Base-by-base conservation (phyloP, 2,113 vertebrate genomes). In the Channa argus region DNA sequence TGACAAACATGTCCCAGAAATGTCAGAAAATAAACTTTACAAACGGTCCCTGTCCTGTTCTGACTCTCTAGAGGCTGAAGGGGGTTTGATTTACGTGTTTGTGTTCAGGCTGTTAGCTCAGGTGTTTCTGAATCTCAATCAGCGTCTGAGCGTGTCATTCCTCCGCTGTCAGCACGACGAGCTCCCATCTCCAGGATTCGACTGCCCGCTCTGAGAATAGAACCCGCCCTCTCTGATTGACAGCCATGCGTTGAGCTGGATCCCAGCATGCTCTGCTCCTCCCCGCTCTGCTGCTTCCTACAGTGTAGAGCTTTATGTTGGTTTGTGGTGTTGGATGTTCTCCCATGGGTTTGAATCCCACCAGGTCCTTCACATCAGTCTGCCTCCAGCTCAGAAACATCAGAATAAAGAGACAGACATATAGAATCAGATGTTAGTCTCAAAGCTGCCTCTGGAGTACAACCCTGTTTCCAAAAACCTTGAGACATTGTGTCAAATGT, bases 1-100 rank as follows among this genome's bases (percentile, higher is more conserved):
- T 63, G 37, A 74, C 60, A 66, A 58, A 71, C 80, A 71, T 54
- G 74, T 74, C 65, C 74, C 77, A 77, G 78, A 85, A 85, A 80
- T 62, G 83, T 74, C 64, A 64, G 41, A 64, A 78, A 74, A 80
- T 61, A 75, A 85, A 64, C 51, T 63, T 76, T 72, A 10, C 63
- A 52, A 76, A 76, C 11, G 45, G 44, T 67, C 62, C 61, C 71
- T 0, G 46, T 39, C 36, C 63, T 52, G 8, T 38, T 43, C 39
- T 5, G 1, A 10, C 43, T 79, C 67, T 61, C 49, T 13, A 11
- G 67, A 73, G 61, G 36, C 54, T 39, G 36, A 12, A 44, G 44
- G 13, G 37, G 24, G 24, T 24, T 24, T 24, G 24, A 37, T 56
- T 38, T 6, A 14, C 7, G 8, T 49, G 13, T 50, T 36, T n/a